phyloP scores from a whole-genome alignment of 2,797 vertebrate genomes.

The Sylvia borin region DNA sequence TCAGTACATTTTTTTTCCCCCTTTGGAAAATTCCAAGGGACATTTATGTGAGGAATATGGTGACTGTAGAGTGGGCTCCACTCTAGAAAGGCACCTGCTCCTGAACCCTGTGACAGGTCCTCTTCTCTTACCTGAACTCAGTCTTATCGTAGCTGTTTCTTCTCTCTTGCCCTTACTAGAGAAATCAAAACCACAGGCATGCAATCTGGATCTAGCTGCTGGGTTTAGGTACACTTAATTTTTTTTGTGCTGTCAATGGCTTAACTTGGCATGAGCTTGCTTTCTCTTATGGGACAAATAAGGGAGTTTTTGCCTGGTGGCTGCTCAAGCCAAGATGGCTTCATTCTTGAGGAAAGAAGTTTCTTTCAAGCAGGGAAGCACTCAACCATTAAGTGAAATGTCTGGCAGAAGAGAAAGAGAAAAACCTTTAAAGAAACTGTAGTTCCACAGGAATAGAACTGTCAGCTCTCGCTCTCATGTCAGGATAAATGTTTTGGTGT shows the following conservation, averaged over 20 bases:
- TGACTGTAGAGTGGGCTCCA: background rate
- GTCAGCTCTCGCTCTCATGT: background rate
- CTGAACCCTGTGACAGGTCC: background rate
- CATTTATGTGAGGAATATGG: background rate
- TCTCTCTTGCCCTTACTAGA: background rate
- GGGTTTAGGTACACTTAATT: background rate
- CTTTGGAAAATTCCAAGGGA: background rate
- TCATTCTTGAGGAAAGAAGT: background rate
- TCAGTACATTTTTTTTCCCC: background rate
- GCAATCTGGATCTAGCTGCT: background rate
- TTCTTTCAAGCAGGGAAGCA: background rate
- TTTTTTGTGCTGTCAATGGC: background rate
- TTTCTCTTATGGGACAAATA: background rate
- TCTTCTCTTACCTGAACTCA: background rate
- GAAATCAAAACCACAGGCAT: background rate
- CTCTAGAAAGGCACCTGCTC: rapidly evolving
- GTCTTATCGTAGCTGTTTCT: background rate
- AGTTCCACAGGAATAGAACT: background rate
- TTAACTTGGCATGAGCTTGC: background rate
- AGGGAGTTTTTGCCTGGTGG: background rate
- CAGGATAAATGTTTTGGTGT: background rate
- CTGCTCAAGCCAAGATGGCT: background rate
- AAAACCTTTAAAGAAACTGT: background rate
- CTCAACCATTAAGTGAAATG: background rate
- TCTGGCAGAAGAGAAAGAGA: background rate